phyloP scores from a whole-genome alignment of 2,797 vertebrate genomes.

The Micromesistius poutassou region DNA sequence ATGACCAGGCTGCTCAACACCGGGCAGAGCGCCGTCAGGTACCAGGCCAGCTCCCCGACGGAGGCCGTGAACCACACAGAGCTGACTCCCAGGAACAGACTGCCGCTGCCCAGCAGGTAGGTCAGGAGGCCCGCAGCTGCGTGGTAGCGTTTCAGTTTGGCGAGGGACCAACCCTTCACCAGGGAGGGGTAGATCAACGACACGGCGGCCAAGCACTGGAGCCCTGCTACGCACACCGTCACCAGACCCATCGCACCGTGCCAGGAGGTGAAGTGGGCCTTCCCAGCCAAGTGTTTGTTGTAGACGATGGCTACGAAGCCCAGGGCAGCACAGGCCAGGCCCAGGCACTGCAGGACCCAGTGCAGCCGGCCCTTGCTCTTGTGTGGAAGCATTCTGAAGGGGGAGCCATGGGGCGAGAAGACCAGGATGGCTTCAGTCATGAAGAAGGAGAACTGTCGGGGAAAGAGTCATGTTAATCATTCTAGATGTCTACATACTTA shows the following conservation, averaged over 20 bases:
- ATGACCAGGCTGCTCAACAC: conserved; percentile 79
- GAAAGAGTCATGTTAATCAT: conserved; percentile 2
- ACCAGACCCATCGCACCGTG: conserved; percentile 84
- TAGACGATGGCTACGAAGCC: conserved; percentile 81
- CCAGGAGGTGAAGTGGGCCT: conserved; percentile 88
- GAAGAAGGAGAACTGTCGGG: conserved; percentile 86
- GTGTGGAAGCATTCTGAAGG: conserved; percentile 76
- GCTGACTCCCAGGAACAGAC: conserved; percentile 85
- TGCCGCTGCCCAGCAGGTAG: conserved; percentile 84
- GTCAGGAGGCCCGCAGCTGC: conserved; percentile 85
- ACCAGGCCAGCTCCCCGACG: conserved; percentile 78
- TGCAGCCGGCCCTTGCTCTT: conserved; percentile 84
- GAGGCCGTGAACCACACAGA: conserved; percentile 84
- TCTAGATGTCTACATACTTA: neutral
- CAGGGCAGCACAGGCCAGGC: conserved; percentile 76
- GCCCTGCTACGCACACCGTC: conserved; percentile 68
- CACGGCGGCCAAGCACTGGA: conserved; percentile 80
- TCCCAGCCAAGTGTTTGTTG: conserved; percentile 86
- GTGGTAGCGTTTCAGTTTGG: conserved; percentile 91
- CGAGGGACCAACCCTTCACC: conserved; percentile 86
- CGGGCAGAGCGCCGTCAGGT: conserved; percentile 80
- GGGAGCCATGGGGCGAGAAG: conserved; percentile 87
- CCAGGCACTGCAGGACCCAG: conserved; percentile 86
- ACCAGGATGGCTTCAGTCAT: conserved; percentile 93
- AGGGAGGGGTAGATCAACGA: conserved; percentile 86